phyloP scores from a whole-genome alignment of 2,113 vertebrate genomes.

The Ascaphus truei region DNA sequence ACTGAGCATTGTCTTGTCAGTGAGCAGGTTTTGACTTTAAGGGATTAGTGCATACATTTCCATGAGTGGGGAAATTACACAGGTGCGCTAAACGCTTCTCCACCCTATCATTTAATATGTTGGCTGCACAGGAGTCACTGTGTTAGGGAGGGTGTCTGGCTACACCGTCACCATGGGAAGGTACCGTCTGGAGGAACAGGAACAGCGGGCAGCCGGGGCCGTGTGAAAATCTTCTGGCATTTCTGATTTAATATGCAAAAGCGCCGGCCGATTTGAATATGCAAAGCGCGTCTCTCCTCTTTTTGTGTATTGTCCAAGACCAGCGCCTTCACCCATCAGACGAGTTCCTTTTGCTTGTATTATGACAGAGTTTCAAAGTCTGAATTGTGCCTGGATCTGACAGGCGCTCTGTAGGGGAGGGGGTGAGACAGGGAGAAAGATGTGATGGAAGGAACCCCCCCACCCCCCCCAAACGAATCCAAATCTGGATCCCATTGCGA shows the following conservation, averaged over 20 bases:
- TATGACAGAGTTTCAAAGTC: slow-evolving; percentile 14
- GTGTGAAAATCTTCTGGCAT: neutral
- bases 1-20: too few species aligned
- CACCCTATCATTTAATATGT: slow-evolving; percentile 9
- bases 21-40: too few species aligned
- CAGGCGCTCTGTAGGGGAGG: neutral
- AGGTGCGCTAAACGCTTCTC: neutral
- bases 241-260: slow-evolving; percentile 6
- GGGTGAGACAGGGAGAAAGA: neutral
- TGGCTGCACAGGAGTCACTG: neutral
- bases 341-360: neutral
- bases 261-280: neutral
- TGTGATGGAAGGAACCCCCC: neutral
- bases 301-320: slow-evolving; percentile 6
- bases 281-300: neutral
- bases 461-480: too few species aligned
- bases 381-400: neutral
- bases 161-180: neutral
- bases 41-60: too few species aligned
- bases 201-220: neutral
- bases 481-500: too few species aligned
- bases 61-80: neutral
- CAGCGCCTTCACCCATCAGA: slow-evolving; percentile 1
- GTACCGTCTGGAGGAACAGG: neutral
- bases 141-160: neutral